A percentile compares a stretch with the other conserved stretches of the same genome.
phyloP scores from a whole-genome alignment of 2,113 vertebrate species.

The Heliornis fulica region DNA sequence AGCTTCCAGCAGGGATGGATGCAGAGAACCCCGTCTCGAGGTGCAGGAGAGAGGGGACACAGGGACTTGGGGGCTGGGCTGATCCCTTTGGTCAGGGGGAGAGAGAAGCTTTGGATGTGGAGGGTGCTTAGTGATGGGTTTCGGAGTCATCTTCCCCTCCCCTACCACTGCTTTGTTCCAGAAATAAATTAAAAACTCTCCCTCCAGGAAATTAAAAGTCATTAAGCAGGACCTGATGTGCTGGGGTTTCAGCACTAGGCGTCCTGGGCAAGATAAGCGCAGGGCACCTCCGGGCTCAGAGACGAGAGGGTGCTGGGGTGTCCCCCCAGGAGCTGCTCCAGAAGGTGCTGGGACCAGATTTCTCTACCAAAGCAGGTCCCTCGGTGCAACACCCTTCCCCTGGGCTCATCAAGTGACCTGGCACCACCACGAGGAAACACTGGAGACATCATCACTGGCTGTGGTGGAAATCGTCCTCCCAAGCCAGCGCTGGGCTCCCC shows the following conservation, averaged over 20 bases:
- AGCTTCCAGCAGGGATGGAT: not conserved
- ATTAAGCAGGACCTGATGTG: not conserved
- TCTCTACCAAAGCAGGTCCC: not conserved
- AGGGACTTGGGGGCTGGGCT: not conserved
- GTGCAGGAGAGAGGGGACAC: not conserved
- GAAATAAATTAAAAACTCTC: constrained; percentile 45
- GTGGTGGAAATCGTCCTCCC: not conserved
- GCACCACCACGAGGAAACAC: fast-evolving
- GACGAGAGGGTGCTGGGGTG: not conserved
- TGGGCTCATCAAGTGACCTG: not conserved
- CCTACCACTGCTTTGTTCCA: not conserved
- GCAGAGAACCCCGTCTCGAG: fast-evolving
- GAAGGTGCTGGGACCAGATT: not conserved
- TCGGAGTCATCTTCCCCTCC: not conserved
- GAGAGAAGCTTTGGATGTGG: not conserved
- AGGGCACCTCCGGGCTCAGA: not conserved
- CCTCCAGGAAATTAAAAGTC: constrained; percentile 50
- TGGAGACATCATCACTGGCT: not conserved
- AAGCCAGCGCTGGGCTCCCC: not conserved
- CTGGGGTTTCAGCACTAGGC: not conserved
- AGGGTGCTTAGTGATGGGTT: not conserved
- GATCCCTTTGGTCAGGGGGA: not conserved
- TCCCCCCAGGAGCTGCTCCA: not conserved
- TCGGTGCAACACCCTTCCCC: not conserved
- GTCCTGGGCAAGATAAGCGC: not conserved